These are phyloP conservation scores for Patella depressa DNA, from an alignment of 2,888 invertebrate genomes.

Conservation along the genomic window DNA sequence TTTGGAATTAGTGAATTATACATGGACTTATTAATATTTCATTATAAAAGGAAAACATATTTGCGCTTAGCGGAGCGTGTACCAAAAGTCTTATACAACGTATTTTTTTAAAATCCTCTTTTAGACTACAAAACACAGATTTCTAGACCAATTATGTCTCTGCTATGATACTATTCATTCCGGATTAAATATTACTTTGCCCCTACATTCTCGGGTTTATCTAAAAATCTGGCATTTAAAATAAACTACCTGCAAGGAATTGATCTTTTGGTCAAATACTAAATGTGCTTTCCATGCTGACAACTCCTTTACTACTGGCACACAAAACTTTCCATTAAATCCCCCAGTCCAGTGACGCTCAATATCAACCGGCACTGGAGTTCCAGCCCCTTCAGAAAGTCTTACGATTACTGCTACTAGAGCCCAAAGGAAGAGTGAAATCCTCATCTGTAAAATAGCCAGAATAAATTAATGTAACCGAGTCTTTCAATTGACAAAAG, in stretches of 20 bases:
- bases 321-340: conserved; percentile 5
- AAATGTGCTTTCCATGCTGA: conserved; percentile 11
- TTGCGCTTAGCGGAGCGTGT: no score
- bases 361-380: background rate
- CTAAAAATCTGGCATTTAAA: conserved; percentile 49
- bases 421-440: no score
- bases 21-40: no score
- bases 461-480: no score
- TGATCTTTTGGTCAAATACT: conserved; percentile 10
- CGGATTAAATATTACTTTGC: no score
- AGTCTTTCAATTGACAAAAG: no score
- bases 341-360: conserved; percentile 17
- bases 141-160: conserved; percentile 10
- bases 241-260: conserved; percentile 10
- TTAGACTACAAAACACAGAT: conserved; percentile 49
- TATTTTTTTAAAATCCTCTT: background rate
- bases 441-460: no score
- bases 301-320: conserved; percentile 6
- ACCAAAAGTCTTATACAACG: no score
- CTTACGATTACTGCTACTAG: background rate
- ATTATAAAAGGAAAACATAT: no score
- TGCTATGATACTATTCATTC: no score
- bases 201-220: conserved; percentile 29
- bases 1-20: no score
- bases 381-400: background rate